Base-by-base conservation (phyloP, 2,888 invertebrate species). In the Drosophila demipolita region DNA sequence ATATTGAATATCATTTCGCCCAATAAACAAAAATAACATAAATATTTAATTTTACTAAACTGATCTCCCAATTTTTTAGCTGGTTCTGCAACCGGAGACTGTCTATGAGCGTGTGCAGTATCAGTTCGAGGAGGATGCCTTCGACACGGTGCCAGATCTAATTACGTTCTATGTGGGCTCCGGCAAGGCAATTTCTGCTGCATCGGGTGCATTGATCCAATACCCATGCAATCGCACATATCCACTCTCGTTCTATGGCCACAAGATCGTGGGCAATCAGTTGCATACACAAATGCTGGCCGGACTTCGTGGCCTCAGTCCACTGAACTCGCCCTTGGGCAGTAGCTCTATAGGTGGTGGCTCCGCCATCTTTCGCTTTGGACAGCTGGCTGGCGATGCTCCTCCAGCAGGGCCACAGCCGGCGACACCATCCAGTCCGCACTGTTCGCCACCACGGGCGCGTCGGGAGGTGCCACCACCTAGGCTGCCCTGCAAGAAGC, bases 151-250 rank as follows among this genome's bases (percentile, higher is more conserved):
- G 26, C 97, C 98, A 0, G 98, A 98, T 93, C 95, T 99, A 65
- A 98, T 99, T 75, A 98, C 98, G 8, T 98, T 96, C 79, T 98
- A 99, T 92, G 98, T 98, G 32, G 97, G 97, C 2, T 97, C 97
- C 53, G 97, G 97, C 23, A 97, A 97, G 90, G 96, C 97, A 0
- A 97, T 99, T 90, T 98, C 98, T 2, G 95, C 95, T 8, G 96
- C 96, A 0, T 98, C 98, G 2, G 97, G 98, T 0, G 98, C 98
- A 0, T 94, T 97, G 61, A 98, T 99, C 69, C 96, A 96, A 83
- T 96, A 95, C 73, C 98, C 98, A 0, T 96, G 97, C 76, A 97
- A 98, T 87, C 95, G 98, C 69, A 95, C 96, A 89, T 95, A 96
- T 82, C 97, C 97, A 0, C 92, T 97, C 4, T 96, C 96, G 5